Evolutionary conservation across 2,888 invertebrate species (phyloP).

Genomic region (Sphaerophoria taeniata): DNA sequence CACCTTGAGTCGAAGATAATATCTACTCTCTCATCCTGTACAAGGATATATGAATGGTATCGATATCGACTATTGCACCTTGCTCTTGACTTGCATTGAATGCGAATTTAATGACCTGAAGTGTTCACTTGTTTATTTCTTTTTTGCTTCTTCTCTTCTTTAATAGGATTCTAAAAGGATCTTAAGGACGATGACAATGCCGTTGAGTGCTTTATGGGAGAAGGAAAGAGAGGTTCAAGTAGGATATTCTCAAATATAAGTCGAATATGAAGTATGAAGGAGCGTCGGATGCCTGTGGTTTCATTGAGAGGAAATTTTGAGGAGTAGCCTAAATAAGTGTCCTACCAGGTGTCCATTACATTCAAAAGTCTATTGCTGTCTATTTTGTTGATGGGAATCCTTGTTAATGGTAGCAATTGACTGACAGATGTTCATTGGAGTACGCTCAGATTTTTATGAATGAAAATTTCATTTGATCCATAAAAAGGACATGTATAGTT

Average conservation of each 20-base stretch:
- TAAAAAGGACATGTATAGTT: no score
- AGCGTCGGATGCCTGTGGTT: slow-evolving; percentile 61
- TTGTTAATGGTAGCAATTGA: no score
- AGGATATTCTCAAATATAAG: background rate
- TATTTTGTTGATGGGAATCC: background rate
- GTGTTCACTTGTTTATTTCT: slow-evolving; percentile 59
- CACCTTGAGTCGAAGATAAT: no score
- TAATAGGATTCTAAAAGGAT: slow-evolving; percentile 62
- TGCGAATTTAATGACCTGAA: slow-evolving; percentile 67
- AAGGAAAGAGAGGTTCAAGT: slow-evolving; percentile 15
- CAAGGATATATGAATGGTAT: slow-evolving; percentile 5
- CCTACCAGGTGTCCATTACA: no score
- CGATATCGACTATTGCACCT: slow-evolving; percentile 14
- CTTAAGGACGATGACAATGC: slow-evolving; percentile 34
- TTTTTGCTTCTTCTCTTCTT: background rate
- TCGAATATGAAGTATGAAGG: slow-evolving; percentile 12
- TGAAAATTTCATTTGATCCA: background rate
- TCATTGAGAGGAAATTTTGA: slow-evolving; percentile 44
- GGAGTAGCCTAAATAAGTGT: slow-evolving; percentile 11
- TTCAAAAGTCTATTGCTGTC: background rate
- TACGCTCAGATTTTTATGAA: background rate
- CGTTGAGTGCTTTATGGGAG: slow-evolving; percentile 27
- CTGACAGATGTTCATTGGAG: background rate
- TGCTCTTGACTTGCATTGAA: slow-evolving; percentile 59
- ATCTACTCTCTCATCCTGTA: slow-evolving; percentile 33